These are phyloP conservation scores for Camponotus fellah DNA, from an alignment of 2,888 invertebrate genomes.

Conservation along the genomic window DNA sequence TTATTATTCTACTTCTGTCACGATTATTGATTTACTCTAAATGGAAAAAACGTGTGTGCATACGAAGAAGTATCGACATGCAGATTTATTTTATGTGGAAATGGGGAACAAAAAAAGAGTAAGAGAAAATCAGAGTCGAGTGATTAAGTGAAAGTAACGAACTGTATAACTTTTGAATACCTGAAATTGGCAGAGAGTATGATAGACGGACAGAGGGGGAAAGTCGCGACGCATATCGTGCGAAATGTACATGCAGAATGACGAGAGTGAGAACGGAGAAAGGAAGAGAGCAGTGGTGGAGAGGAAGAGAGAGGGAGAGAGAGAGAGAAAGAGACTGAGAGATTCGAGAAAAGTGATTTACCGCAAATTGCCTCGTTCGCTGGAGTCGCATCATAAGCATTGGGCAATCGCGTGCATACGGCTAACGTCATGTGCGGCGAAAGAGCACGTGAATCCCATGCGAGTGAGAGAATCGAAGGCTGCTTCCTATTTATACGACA, in stretches of 20 bases:
- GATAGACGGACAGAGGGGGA: conserved; percentile 32
- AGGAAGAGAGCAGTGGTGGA: conserved; percentile 19
- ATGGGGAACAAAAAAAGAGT: conserved; percentile 28
- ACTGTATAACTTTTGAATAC: conserved; percentile 37
- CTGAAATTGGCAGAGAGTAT: conserved; percentile 16
- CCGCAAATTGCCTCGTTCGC: conserved; percentile 80
- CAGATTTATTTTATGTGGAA: conserved; percentile 1
- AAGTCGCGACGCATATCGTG: conserved; percentile 20
- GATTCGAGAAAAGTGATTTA: conserved; percentile 77
- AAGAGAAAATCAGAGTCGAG: conserved; percentile 21
- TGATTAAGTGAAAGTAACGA: conserved; percentile 39
- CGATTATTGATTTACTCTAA: background rate
- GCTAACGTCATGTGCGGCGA: conserved; percentile 78
- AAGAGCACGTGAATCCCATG: conserved; percentile 80
- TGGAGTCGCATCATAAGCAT: conserved; percentile 78
- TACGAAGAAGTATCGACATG: background rate
- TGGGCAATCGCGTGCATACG: conserved; percentile 80
- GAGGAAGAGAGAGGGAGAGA: conserved; percentile 15
- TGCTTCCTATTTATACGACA: conserved; percentile 51
- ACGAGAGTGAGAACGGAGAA: conserved; percentile 39
- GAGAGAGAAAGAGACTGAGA: background rate
- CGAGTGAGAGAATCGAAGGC: conserved; percentile 54
- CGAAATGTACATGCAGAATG: conserved; percentile 31
- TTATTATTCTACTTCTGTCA: conserved; percentile 17
- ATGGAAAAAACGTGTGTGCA: background rate